Evolutionary conservation across 2,888 invertebrate species (phyloP), one percentile per base, ranked within the genome.

Genomic region (Hypercompe scribonia): DNA sequence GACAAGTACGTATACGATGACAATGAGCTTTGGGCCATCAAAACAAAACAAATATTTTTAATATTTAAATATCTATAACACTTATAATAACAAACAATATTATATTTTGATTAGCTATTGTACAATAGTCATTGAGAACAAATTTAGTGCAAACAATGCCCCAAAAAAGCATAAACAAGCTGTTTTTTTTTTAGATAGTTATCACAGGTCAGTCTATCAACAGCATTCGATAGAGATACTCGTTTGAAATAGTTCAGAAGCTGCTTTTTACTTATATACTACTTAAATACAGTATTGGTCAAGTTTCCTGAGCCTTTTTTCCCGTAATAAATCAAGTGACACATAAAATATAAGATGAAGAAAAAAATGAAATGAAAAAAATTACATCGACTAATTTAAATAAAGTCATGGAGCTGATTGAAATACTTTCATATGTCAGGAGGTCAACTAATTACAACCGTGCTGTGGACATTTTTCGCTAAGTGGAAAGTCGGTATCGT

Each of bases 331-430:
- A 2, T 33, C 33, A 50, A 46, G 11, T 24, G 3, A 3, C 46
- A 46, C 10, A 31, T 46, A 8, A 18, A 33, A 21, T 11, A 50
- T 33, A 28, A 33, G 11, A 67, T 33, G 11, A 46, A 67, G 33
- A 28, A 2, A 46, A 21, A 33, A 33, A n/a, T 7, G 58, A 13
- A 39, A 18, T 2, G 10, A 34, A 13, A 28, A 8, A 21, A 8
- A 10, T 13, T 18, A 15, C 21, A 0, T 39, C 65, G 8, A 31
- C 65, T 13, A 36, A 65, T 33, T 21, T 50, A 33, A 42, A 34
- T 1, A 66, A 58, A 42, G 42, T 58, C 39, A 33, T 66, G n/a
- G 66, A 61, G 67, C 71, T 61, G 24, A 71, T 66, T 24, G 71
- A 67, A 42, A 21, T 71, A 13, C 66, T 66, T 11, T 39, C 31